Evolutionary conservation across 1,140 invertebrate species (phyloP).

Genomic region (silkworm (Bombyx mori)): DNA sequence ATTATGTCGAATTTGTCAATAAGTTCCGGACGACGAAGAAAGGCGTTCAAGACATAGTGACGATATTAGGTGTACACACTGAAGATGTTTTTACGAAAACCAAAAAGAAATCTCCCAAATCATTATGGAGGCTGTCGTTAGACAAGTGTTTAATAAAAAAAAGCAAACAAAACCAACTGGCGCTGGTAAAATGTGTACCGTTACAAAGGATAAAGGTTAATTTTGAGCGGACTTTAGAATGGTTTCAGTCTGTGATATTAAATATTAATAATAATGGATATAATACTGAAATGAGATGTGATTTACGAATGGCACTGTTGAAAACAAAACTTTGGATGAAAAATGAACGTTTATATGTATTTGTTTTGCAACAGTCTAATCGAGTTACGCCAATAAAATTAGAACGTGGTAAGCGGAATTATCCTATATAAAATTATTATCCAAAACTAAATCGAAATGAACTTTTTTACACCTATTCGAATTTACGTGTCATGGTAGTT

Average conservation of each 20-base stretch:
- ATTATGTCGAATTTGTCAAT: conserved; percentile 51
- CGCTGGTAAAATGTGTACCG: conserved; percentile 26
- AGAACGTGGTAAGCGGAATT: too few relatives aligned
- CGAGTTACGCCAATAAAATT: too few relatives aligned
- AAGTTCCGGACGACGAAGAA: conserved; percentile 36
- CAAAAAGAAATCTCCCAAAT: conserved; percentile 13
- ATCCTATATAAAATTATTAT: too few relatives aligned
- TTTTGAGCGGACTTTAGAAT: conserved; percentile 21
- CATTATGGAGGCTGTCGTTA: conserved; percentile 13
- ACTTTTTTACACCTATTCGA: too few relatives aligned
- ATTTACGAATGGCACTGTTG: conserved; percentile 29
- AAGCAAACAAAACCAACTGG: conserved; percentile 14
- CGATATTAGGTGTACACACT: conserved; percentile 46
- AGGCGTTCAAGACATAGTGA: conserved; percentile 47
- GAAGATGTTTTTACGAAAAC: conserved; percentile 30
- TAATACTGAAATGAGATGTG: conserved; percentile 31
- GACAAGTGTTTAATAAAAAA: conserved; percentile 10
- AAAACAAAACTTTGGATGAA: conserved; percentile 8
- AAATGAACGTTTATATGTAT: too few relatives aligned
- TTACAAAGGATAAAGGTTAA: conserved; percentile 27
- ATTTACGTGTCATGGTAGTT: too few relatives aligned
- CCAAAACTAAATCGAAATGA: too few relatives aligned
- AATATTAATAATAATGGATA: conserved; percentile 27
- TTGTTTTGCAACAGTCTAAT: too few relatives aligned
- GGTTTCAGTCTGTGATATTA: conserved; percentile 31